Percentiles rank a stretch among this genome's conserved stretches.
phyloP scores from a whole-genome alignment of 2,797 vertebrate genomes.

The Arnoldichthys spilopterus region DNA sequence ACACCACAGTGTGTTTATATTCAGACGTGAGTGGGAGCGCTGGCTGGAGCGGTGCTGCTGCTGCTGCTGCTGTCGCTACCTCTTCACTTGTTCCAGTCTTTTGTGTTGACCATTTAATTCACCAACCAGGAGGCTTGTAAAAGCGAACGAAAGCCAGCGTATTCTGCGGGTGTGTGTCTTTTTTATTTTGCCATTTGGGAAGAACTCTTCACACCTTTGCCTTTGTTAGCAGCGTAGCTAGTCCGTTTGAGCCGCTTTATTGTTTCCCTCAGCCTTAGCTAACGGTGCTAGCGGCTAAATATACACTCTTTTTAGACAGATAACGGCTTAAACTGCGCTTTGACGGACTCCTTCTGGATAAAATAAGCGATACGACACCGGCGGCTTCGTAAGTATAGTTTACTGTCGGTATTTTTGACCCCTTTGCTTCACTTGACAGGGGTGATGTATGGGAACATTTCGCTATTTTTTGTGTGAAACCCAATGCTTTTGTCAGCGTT shows the following conservation, averaged over 20 bases:
- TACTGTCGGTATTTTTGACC: neutral
- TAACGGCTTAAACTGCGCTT: neutral
- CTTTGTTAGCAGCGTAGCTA: conserved; percentile 61
- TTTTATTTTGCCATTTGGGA: conserved; percentile 31
- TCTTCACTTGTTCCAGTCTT: too few relatives aligned
- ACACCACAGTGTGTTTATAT: conserved; percentile 53
- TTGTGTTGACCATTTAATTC: too few relatives aligned
- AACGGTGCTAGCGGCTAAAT: conserved; percentile 7
- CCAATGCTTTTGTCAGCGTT: neutral
- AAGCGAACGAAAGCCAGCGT: neutral
- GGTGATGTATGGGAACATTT: neutral
- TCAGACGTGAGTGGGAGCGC: conserved; percentile 20
- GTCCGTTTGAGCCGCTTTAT: conserved; percentile 10
- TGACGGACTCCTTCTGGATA: neutral
- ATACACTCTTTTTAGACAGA: neutral
- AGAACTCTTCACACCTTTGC: conserved; percentile 42
- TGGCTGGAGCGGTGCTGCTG: neutral
- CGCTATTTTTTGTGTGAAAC: neutral
- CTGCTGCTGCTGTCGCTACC: too few relatives aligned
- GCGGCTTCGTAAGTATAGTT: conserved; percentile 36
- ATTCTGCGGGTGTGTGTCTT: neutral
- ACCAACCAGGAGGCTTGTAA: neutral
- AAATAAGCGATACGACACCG: conserved; percentile 3
- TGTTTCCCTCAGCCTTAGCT: neutral
- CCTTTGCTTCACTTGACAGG: too few relatives aligned